Evolutionary conservation across 1,140 invertebrate species (phyloP), one percentile per base, ranked within the genome.

Genomic region (Magallana ariakensis): DNA sequence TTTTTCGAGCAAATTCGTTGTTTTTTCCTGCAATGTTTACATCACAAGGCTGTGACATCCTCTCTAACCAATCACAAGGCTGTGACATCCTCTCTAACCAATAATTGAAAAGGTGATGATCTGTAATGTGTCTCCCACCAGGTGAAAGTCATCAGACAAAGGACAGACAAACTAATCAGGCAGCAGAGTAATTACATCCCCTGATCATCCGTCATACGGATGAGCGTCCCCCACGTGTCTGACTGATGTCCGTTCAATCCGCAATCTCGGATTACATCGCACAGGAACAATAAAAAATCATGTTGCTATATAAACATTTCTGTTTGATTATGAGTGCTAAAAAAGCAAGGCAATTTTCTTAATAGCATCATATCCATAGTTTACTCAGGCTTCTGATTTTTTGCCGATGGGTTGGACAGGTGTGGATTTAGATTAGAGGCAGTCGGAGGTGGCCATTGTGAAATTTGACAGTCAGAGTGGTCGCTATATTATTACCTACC

Each of bases 71-170:
- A 70, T 70, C 19, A 70, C 7, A 19, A 70, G 19, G 62, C 62
- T 26, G 19, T 19, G 7, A n/a, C 8, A 70, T 11, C 62, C 62
- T 26, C 66, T 46, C 22, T 75, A 75, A 26, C 19, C 66, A 75
- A 75, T 75, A 26, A 75, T 75, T 75, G 33, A 75, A 75, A 75
- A 75, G 66, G 66, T 75, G 66, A 22, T 75, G 66, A 75, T 75
- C 66, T 9, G 66, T 75, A 13, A 75, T 75, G 22, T 75, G 22
- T 22, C 15, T 75, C 66, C 33, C 33, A 26, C 66, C 66, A 75
- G 66, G 66, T 75, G 66, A 33, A 13, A 75, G 7, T 13, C 66
- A 26, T 75, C 66, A 75, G 66, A 75, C 66, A 75, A 75, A 75
- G 22, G 66, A 75, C 22, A 11, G 66, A 75, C 22, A 75, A 75